Conservation (phyloP, 2,113 vertebrate species). For the Pituophis catenifer region DNA sequence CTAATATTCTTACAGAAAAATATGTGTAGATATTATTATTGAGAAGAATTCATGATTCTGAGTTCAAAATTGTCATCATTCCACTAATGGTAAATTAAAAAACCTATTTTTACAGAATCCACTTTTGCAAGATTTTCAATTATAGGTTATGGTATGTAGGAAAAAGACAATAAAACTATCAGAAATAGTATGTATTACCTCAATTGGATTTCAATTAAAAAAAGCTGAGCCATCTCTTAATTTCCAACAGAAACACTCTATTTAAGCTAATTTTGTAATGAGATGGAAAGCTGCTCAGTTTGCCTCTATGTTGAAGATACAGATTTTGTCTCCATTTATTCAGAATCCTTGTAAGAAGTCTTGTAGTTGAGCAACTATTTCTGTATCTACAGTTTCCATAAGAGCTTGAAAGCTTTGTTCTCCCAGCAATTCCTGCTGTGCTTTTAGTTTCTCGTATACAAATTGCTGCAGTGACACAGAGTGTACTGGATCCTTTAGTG, state of each 20-base stretch:
- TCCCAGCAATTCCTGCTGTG: constrained; percentile 87
- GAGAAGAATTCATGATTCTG: constrained; percentile 55
- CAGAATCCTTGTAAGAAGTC: constrained; percentile 90
- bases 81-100: constrained; percentile 50
- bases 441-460: constrained; percentile 94
- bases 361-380: constrained; percentile 91
- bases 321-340: constrained; percentile 23
- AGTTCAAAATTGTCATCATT: constrained; percentile 33
- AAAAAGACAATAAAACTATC: constrained; percentile 48
- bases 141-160: constrained; percentile 60
- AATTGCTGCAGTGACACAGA: constrained; percentile 91
- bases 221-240: constrained; percentile 43
- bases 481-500: constrained; percentile 93
- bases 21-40: constrained; percentile 33
- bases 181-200: constrained; percentile 54
- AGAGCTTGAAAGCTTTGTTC: constrained; percentile 87
- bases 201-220: constrained; percentile 27
- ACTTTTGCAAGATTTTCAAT: constrained; percentile 38
- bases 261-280: constrained; percentile 39
- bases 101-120: constrained; percentile 33
- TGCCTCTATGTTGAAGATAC: neutral
- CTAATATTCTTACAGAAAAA: constrained; percentile 44
- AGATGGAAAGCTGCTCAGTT: constrained; percentile 28
- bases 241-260: constrained; percentile 38
- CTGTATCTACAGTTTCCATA: constrained; percentile 96